Percentiles rank a stretch among this genome's conserved stretches.
phyloP scores from a whole-genome alignment of 2,888 invertebrate genomes.

The Campoplex nolae region DNA sequence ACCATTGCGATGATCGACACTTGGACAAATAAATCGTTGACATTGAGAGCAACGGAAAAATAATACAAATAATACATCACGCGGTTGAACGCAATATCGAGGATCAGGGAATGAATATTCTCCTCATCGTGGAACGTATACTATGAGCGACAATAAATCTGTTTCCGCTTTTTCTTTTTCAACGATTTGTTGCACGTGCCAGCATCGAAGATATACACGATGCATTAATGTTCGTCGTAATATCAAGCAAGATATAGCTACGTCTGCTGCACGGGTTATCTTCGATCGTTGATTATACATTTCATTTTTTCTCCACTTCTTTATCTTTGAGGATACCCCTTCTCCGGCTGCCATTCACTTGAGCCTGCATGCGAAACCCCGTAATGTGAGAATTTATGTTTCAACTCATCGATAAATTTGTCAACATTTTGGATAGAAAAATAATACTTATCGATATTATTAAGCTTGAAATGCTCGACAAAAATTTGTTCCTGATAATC shows the following conservation, averaged over 20 bases:
- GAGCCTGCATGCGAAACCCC: no score
- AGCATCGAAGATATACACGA: neutral
- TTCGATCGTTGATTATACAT: conserved; percentile 2
- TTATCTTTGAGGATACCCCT: no score
- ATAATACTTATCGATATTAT: neutral
- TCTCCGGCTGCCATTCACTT: no score
- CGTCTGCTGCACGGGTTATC: neutral
- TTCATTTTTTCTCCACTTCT: neutral
- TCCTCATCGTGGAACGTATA: neutral
- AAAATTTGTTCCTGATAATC: neutral
- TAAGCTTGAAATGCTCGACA: neutral
- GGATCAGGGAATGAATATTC: neutral
- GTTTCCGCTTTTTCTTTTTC: neutral
- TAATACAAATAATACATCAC: neutral
- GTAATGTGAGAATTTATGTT: no score
- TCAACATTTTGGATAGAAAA: neutral
- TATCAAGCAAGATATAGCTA: neutral
- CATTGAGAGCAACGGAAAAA: neutral
- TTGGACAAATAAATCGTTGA: neutral
- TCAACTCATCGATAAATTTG: neutral
- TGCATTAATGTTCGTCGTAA: neutral
- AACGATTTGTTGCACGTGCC: conserved; percentile 1
- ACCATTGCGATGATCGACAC: no score
- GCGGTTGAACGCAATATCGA: neutral
- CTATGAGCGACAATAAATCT: neutral